These are phyloP conservation scores for Heterocephalus glaber DNA, from an alignment of 2,113 vertebrate genomes.

Conservation along the genomic window DNA sequence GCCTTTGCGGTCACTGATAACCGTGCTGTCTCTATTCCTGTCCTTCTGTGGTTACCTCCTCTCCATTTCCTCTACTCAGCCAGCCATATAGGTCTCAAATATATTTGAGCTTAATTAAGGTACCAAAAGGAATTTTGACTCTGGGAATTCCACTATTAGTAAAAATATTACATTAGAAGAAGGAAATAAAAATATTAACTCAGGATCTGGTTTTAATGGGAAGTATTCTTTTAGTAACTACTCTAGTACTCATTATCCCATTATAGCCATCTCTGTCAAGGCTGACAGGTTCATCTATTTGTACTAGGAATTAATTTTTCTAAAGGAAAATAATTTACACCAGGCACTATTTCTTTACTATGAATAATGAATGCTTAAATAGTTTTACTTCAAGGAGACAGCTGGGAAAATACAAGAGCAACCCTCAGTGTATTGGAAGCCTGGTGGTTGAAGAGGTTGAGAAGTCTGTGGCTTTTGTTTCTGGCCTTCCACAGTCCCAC, in stretches of 20 bases:
- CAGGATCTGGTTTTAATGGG: neutral
- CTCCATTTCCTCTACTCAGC: neutral
- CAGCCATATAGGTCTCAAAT: neutral
- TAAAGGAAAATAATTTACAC: neutral
- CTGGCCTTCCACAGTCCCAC: neutral
- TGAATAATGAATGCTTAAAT: neutral
- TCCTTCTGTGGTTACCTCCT: neutral
- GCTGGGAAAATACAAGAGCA: conserved; percentile 22
- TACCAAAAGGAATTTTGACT: neutral
- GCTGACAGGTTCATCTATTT: neutral
- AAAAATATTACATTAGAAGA: neutral
- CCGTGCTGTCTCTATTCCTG: neutral
- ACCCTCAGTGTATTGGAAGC: neutral
- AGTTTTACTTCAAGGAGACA: conserved; percentile 52
- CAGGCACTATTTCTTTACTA: neutral
- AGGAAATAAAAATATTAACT: neutral
- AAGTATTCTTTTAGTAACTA: neutral
- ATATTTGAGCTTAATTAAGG: neutral
- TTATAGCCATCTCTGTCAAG: neutral
- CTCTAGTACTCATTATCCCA: neutral
- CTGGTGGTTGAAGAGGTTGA: conserved; percentile 35
- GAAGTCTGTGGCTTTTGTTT: conserved; percentile 41
- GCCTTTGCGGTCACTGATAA: neutral
- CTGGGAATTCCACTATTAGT: neutral
- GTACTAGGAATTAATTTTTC: neutral